Evolutionary conservation across 2,113 vertebrate species (phyloP), one percentile per base, ranked within the genome.

Genomic region (Chaetodon trifascialis): DNA sequence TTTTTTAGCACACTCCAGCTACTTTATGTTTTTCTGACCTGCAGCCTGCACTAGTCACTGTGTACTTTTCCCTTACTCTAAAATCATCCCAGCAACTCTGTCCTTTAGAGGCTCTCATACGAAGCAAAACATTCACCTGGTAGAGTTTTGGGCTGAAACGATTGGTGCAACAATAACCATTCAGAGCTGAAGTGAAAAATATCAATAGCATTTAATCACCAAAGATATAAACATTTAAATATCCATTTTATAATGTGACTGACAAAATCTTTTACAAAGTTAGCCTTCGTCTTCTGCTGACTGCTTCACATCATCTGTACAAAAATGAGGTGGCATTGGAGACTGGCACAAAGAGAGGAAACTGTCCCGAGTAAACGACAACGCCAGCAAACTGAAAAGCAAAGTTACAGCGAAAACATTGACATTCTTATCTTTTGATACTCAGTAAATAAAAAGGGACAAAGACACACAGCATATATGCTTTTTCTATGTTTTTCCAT

Each of bases 181-280:
- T 68, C 83, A 74, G 63, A 83, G 78, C 83, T 94, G 86, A 94
- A 95, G 88, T 95, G 94, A 95, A 96, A 96, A 95, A 96, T 96
- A 95, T 95, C 91, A 94, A 94, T 84, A 93, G 93, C 91, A 93
- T 96, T 96, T 95, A 95, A 94, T 95, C 93, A 95, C 92, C 93
- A 93, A 93, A 92, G 88, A 94, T 95, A 95, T 91, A 96, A 96
- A 95, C 94, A 95, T 94, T 89, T 91, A 93, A 88, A 93, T 92
- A 93, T 90, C 86, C 79, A 90, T 89, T 91, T 92, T 90, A 80
- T 89, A 82, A 91, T 89, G 90, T 92, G 92, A 91, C 94, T 93
- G 90, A 95, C 91, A 95, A 94, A 94, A 93, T 94, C 90, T 91
- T 30, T 93, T 95, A 96, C 94, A 96, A 95, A 95, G 89, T 93